A percentile compares a stretch with the other conserved stretches of the same genome.
phyloP scores from a whole-genome alignment of 2,888 invertebrate genomes.

The Erebia palarica region DNA sequence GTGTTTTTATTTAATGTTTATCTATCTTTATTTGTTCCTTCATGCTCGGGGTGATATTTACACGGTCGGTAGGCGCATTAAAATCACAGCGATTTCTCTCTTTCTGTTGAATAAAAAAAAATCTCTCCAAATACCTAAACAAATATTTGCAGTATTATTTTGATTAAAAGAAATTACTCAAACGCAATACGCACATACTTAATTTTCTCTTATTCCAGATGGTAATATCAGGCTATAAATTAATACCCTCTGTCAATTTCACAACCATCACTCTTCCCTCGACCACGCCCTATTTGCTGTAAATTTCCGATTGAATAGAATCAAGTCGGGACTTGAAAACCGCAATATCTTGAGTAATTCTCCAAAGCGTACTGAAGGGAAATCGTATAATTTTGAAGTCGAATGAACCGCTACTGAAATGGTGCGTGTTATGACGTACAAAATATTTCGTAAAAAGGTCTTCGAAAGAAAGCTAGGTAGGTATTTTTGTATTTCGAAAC shows the following conservation, averaged over 20 bases:
- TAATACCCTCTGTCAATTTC: conserved; percentile 73
- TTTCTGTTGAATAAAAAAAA: neutral
- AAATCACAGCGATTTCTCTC: neutral
- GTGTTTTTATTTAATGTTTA: too few species aligned
- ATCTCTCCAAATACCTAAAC: neutral
- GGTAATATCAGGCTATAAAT: conserved; percentile 61
- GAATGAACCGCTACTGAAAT: conserved; percentile 15
- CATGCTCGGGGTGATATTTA: neutral
- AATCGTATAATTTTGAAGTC: conserved; percentile 32
- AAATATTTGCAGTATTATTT: neutral
- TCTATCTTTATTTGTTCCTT: neutral
- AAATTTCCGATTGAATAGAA: conserved; percentile 50
- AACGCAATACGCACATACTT: neutral
- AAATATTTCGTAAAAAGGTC: conserved; percentile 19
- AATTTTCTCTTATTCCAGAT: conserved; percentile 15
- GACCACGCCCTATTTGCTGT: conserved; percentile 49
- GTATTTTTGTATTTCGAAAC: neutral
- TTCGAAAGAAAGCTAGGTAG: too few species aligned
- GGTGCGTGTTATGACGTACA: neutral
- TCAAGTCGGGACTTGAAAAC: conserved; percentile 34
- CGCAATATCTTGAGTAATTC: conserved; percentile 34
- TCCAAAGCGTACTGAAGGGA: conserved; percentile 22
- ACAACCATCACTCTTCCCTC: conserved; percentile 59
- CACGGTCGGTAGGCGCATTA: neutral
- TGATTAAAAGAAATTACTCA: neutral